Conservation (phyloP, 2,888 invertebrate species). For the Tachina grossa region DNA sequence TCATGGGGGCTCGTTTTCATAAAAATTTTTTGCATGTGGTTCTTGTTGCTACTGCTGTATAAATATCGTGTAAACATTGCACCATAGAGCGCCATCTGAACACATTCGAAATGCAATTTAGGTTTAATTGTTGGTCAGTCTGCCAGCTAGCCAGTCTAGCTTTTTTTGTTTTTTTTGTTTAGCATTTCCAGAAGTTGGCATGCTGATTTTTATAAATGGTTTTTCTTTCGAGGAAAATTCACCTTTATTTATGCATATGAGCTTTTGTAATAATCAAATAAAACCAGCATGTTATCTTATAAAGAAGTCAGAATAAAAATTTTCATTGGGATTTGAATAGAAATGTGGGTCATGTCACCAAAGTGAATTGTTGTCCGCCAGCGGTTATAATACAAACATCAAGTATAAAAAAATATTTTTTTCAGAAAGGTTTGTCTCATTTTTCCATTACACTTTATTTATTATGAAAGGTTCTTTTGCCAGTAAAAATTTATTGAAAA, state of each 20-base stretch:
- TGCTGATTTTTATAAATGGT: conserved; percentile 44
- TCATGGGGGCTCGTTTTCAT: conserved; percentile 65
- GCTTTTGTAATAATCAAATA: conserved; percentile 33
- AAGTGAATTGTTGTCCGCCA: neutral
- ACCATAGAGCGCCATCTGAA: conserved; percentile 64
- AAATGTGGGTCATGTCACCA: conserved; percentile 40
- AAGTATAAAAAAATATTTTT: neutral
- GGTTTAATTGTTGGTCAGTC: conserved; percentile 73
- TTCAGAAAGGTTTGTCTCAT: too few relatives aligned
- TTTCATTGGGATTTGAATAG: conserved; percentile 39
- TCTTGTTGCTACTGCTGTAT: conserved; percentile 22
- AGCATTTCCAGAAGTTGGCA: conserved; percentile 66
- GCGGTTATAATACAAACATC: neutral
- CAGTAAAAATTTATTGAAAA: too few relatives aligned
- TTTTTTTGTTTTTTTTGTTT: conserved; percentile 44
- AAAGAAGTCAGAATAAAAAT: conserved; percentile 30
- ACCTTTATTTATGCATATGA: conserved; percentile 17
- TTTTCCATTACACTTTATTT: too few relatives aligned
- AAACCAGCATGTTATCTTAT: conserved; percentile 49
- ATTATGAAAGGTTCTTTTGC: too few relatives aligned
- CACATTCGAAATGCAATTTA: conserved; percentile 19
- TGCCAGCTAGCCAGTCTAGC: conserved; percentile 73
- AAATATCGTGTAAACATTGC: conserved; percentile 60
- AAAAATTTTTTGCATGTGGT: conserved; percentile 2
- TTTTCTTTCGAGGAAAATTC: conserved; percentile 43